A percentile compares a stretch with the other conserved stretches of the same genome.
Evolutionary conservation across 2,888 invertebrate genomes (phyloP).

Genomic region (Scaptomyza parva): DNA sequence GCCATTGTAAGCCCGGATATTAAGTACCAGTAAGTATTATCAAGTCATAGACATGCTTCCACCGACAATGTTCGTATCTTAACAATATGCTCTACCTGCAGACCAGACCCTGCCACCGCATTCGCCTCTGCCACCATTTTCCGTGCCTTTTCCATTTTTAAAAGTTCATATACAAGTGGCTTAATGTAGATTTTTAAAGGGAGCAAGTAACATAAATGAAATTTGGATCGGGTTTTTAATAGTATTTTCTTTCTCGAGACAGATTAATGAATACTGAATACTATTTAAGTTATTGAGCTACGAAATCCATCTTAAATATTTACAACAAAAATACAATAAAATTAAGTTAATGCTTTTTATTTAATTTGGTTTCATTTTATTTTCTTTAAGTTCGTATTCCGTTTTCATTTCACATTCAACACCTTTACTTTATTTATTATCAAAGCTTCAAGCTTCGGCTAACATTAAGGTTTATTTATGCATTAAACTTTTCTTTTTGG

Average conservation of each 20-base stretch:
- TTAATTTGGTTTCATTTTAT: neutral
- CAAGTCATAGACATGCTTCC: conserved; percentile 33
- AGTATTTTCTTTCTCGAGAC: neutral
- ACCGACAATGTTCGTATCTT: conserved; percentile 14
- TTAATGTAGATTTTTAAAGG: conserved; percentile 14
- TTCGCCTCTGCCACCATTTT: neutral
- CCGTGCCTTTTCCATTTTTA: neutral
- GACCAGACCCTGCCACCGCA: neutral
- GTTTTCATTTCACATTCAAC: conserved; percentile 21
- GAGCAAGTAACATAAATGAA: conserved; percentile 4
- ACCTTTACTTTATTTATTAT: conserved; percentile 19
- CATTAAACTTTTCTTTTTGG: conserved; percentile 35
- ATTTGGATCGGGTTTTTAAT: conserved; percentile 10
- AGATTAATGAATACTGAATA: neutral
- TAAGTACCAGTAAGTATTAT: conserved; percentile 63
- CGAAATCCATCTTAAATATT: too few relatives aligned
- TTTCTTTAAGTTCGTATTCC: neutral
- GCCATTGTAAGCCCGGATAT: conserved; percentile 51
- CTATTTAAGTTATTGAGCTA: neutral
- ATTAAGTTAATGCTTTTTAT: too few relatives aligned
- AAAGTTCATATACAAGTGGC: conserved; percentile 28
- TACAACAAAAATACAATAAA: too few relatives aligned
- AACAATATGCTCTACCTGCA: conserved; percentile 12
- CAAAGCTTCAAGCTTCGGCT: conserved; percentile 27
- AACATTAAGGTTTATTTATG: conserved; percentile 47